These are phyloP conservation scores for Hydropotes inermis DNA, from an alignment of 2,113 vertebrate genomes.

Conservation along the genomic window DNA sequence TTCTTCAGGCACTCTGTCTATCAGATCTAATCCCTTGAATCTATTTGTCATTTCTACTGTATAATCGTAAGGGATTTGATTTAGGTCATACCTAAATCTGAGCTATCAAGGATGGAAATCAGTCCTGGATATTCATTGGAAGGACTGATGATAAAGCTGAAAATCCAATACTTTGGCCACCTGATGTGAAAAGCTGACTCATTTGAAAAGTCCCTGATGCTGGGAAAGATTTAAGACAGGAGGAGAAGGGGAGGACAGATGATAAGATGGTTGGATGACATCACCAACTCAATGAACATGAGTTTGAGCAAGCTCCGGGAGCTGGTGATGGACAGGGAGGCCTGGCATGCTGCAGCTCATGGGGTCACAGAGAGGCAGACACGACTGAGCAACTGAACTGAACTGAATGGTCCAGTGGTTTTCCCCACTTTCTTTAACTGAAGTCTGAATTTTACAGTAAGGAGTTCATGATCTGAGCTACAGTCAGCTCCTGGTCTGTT, in stretches of 20 bases:
- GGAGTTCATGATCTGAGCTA: not conserved
- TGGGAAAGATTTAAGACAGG: not conserved
- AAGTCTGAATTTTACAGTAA: not conserved
- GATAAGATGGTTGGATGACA: not conserved
- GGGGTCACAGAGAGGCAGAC: not conserved
- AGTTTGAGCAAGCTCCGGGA: not conserved
- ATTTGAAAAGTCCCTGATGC: not conserved
- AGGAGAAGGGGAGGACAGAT: not conserved
- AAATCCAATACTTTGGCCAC: not conserved
- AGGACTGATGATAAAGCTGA: not conserved
- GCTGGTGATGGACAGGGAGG: not conserved
- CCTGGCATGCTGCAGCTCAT: fast-evolving
- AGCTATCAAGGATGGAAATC: not conserved
- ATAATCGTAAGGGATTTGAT: not conserved
- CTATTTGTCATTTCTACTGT: not conserved
- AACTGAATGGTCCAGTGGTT: not conserved
- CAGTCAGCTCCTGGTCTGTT: not conserved
- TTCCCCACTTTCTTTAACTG: not conserved
- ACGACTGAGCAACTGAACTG: fast-evolving
- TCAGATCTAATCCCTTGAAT: not conserved
- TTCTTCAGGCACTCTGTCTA: not conserved
- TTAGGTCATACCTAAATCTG: not conserved
- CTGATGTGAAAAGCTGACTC: not conserved
- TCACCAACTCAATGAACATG: not conserved
- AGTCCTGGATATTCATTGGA: not conserved